phyloP scores from a whole-genome alignment of 2,113 vertebrate species.

The Pholis gunnellus region DNA sequence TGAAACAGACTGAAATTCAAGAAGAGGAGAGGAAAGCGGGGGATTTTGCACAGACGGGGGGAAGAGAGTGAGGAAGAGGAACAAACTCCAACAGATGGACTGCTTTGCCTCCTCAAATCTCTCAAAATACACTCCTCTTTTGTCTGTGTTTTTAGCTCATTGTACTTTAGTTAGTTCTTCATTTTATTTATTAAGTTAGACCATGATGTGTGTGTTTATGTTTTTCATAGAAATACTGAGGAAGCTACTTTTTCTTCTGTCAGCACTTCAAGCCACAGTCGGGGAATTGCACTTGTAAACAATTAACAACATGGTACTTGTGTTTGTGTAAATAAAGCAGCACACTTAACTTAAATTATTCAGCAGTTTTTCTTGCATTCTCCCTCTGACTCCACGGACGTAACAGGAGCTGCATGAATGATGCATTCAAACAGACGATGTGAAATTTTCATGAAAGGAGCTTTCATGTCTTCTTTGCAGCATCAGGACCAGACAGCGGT shows the following conservation, averaged over 20 bases:
- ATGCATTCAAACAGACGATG: constrained; percentile 33
- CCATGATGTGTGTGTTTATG: neutral
- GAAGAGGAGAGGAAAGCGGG: constrained; percentile 28
- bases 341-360: constrained; percentile 60
- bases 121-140: constrained; percentile 10
- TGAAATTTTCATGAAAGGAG: constrained; percentile 20
- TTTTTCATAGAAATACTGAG: constrained; percentile 30
- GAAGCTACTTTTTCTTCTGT: constrained; percentile 19
- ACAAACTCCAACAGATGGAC: constrained; percentile 48
- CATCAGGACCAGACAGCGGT: constrained; percentile 34
- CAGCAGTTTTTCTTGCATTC: constrained; percentile 51
- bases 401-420: constrained; percentile 49
- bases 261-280: constrained; percentile 8
- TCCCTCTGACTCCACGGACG: constrained; percentile 31
- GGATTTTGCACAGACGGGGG: constrained; percentile 13
- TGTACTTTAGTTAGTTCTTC: constrained; percentile 42
- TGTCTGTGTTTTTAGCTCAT: constrained; percentile 17
- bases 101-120: constrained; percentile 24
- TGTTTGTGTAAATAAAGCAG: constrained; percentile 68
- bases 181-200: constrained; percentile 60
- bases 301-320: constrained; percentile 53
- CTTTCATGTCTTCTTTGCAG: constrained; percentile 23
- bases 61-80: constrained; percentile 27
- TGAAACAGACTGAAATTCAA: constrained; percentile 26
- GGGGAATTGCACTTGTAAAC: constrained; percentile 54